Conservation (phyloP, 2,888 invertebrate genomes). For the Rhagonycha fulva region DNA sequence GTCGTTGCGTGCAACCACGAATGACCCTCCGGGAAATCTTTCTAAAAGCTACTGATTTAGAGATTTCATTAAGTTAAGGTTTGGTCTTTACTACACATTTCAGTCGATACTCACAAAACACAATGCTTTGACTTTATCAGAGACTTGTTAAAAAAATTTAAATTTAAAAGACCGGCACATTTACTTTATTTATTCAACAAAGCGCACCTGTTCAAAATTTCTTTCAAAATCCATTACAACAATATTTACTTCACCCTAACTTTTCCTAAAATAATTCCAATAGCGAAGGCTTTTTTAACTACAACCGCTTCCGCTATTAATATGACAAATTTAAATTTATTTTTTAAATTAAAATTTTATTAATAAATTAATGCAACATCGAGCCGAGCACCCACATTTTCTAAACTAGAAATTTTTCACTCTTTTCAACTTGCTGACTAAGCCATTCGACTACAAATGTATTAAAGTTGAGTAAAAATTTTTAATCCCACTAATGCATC, state of each 20-base stretch:
- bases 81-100: conserved; percentile 16
- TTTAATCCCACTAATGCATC: conserved; percentile 38
- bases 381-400: not conserved
- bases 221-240: not conserved
- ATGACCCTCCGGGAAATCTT: conserved; percentile 42
- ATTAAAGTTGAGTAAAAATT: conserved; percentile 22
- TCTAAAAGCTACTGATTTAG: conserved; percentile 44
- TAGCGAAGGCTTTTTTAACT: not conserved
- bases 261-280: not conserved
- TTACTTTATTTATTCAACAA: not conserved
- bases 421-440: conserved; percentile 13
- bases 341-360: not conserved
- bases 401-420: not conserved
- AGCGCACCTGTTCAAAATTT: not conserved
- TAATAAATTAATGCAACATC: not conserved
- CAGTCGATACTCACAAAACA: conserved; percentile 6
- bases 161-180: not conserved
- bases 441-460: conserved; percentile 8
- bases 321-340: not conserved
- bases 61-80: conserved; percentile 42
- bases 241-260: not conserved
- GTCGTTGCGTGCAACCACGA: conserved; percentile 38
- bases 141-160: not conserved
- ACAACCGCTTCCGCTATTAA: not conserved
- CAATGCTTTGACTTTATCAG: not conserved